These are phyloP conservation scores for Cephus pulcher DNA, from an alignment of 2,888 invertebrate genomes.

Conservation along the genomic window DNA sequence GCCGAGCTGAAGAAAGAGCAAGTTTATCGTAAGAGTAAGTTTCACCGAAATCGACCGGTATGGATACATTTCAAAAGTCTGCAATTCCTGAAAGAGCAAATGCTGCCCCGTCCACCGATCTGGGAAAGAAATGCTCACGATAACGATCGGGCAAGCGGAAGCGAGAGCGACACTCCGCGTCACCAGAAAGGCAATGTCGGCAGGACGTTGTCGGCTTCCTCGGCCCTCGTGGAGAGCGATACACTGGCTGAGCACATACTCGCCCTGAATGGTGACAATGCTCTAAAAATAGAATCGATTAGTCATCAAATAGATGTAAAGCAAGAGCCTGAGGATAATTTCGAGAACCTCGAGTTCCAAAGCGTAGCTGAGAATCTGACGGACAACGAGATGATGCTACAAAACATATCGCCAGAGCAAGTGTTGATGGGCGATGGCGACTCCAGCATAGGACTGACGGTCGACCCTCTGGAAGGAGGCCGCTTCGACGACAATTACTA, in stretches of 20 bases:
- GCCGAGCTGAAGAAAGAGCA: constrained; percentile 62
- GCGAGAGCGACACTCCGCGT: constrained; percentile 30
- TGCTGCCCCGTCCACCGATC: constrained; percentile 59
- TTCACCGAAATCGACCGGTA: constrained; percentile 52
- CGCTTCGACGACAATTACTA: constrained; percentile 64
- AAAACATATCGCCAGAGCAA: constrained; percentile 56
- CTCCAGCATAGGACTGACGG: constrained; percentile 42
- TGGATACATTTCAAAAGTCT: constrained; percentile 65
- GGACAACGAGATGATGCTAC: constrained; percentile 57
- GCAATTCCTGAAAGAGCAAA: constrained; percentile 64
- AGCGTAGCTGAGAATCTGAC: constrained; percentile 44
- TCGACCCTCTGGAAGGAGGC: constrained; percentile 51
- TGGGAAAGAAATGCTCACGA: constrained; percentile 53
- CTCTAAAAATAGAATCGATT: constrained; percentile 35
- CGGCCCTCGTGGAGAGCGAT: constrained; percentile 17
- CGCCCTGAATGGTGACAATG: constrained; percentile 31
- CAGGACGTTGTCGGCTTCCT: not conserved
- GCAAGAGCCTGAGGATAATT: constrained; percentile 51
- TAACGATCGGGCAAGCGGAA: constrained; percentile 32
- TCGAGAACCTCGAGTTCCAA: constrained; percentile 50
- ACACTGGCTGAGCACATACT: constrained; percentile 25
- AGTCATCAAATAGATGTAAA: constrained; percentile 47
- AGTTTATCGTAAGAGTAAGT: constrained; percentile 55
- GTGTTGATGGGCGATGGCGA: constrained; percentile 52
- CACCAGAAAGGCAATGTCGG: constrained; percentile 11